Percentiles rank a stretch among this genome's conserved stretches.
Conservation (phyloP, 2,888 invertebrate genomes). For the Eupithecia inturbata region DNA sequence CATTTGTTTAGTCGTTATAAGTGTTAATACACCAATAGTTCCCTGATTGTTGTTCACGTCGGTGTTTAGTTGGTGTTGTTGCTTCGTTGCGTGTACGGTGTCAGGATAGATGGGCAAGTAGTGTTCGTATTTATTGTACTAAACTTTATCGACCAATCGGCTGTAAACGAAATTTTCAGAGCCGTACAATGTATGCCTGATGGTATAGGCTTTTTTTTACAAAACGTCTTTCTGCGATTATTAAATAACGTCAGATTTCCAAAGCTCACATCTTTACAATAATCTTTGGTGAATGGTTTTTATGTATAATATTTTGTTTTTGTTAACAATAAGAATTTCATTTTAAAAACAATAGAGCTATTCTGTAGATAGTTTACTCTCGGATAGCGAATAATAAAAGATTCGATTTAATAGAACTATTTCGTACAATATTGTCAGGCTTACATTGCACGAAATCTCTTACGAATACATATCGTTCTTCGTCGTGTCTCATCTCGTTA, state of each 20-base stretch:
- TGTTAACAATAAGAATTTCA: background rate
- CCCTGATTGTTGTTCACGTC: conserved; percentile 53
- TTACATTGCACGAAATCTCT: conserved; percentile 59
- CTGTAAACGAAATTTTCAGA: conserved; percentile 57
- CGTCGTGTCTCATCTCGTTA: conserved; percentile 68
- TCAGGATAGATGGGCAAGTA: conserved; percentile 70
- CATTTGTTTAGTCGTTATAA: conserved; percentile 41
- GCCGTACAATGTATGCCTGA: conserved; percentile 51
- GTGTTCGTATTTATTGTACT: conserved; percentile 65
- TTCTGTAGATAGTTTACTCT: background rate
- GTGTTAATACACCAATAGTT: conserved; percentile 57
- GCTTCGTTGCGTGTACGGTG: conserved; percentile 70
- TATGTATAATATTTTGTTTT: background rate
- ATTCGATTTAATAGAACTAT: background rate
- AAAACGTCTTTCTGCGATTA: background rate
- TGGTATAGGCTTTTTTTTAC: background rate
- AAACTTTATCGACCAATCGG: conserved; percentile 56
- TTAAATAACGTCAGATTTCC: background rate
- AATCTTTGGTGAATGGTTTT: background rate
- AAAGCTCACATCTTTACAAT: background rate
- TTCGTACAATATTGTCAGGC: background rate
- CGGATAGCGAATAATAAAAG: background rate
- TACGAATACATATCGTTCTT: conserved; percentile 78
- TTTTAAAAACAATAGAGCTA: background rate
- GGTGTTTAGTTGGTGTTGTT: conserved; percentile 82